Conservation (phyloP, 2,888 invertebrate genomes). For the Hermaeophaga mercurialis region DNA sequence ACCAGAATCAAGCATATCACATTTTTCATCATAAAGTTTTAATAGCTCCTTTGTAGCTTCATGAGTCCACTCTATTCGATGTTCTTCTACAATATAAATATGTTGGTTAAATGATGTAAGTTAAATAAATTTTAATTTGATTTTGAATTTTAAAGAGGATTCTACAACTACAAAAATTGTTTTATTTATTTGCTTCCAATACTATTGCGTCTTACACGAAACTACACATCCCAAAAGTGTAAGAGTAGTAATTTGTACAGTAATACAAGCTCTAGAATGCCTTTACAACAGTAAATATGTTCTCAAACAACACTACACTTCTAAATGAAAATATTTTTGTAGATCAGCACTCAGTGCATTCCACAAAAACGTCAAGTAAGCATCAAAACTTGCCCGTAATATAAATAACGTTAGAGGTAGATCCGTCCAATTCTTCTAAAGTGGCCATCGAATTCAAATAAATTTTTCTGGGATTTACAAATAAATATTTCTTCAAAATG, state of each 20-base stretch:
- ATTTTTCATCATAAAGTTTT: conserved; percentile 38
- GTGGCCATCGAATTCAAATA: conserved; percentile 34
- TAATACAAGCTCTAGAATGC: no score
- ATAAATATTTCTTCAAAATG: not conserved
- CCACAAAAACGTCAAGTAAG: no score
- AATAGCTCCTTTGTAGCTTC: conserved; percentile 35
- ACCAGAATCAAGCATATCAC: conserved; percentile 36
- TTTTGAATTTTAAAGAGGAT: not conserved
- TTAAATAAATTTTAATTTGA: not conserved
- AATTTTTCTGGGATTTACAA: not conserved
- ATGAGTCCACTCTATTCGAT: conserved; percentile 35
- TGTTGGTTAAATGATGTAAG: not conserved
- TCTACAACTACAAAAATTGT: not conserved
- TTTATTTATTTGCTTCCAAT: not conserved
- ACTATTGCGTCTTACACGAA: not conserved
- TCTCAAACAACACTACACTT: not conserved
- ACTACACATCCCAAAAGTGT: no score
- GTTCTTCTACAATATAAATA: conserved; percentile 25
- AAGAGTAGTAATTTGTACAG: no score
- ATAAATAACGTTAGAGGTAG: conserved; percentile 23
- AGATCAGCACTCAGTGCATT: no score
- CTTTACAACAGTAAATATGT: not conserved
- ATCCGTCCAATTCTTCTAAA: conserved; percentile 69
- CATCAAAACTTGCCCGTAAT: conserved; percentile 21
- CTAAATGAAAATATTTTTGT: conserved; percentile 2